Base-by-base conservation (phyloP, 2,888 invertebrate genomes). In the Drosophila subquinaria region DNA sequence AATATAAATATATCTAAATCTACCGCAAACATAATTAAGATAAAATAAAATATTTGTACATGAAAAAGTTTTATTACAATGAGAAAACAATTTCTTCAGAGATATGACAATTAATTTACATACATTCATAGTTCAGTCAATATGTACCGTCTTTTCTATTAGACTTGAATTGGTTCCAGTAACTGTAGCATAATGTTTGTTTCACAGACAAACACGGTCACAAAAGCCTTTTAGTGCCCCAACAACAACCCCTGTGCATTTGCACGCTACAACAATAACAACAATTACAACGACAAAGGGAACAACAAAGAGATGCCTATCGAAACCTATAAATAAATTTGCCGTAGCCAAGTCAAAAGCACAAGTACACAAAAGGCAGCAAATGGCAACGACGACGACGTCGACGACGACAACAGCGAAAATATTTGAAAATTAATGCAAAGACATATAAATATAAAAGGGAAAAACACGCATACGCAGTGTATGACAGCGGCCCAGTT, bases 361-460 rank as follows among this genome's bases (percentile, higher is more conserved):
- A 74, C 27, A 48, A 30, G 60, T 63, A 72, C 51, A 64, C 57
- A 69, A 65, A 56, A 57, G 63, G 33, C 60, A 63, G 27, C 60
- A 65, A 69, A 74, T 56, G 56, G 59, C 33, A 45, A 43, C 38
- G 38, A 8, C 8, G 30, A 6, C 27, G 27, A 27, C 27, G 5
- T 4, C 35, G 35, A 11, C 27, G 23, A 27, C 13, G 53, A 36
- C 43, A 70, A 64, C 35, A 56, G 13, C 42, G 30, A 65, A 70
- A 72, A 81, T 81, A 80, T 78, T 80, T 70, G 69, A 70, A 79
- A 81, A 81, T 81, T 78, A 81, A 78, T 78, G 81, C 79, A 72
- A 52, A 64, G 65, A 62, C 69, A 65, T 59, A 68, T 40, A 75
- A 51, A 52, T 62, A 65, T 11, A 53, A 52, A 56, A 53, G 51